phyloP scores from a whole-genome alignment of 2,113 vertebrate species.

The Macroglossus sobrinus region DNA sequence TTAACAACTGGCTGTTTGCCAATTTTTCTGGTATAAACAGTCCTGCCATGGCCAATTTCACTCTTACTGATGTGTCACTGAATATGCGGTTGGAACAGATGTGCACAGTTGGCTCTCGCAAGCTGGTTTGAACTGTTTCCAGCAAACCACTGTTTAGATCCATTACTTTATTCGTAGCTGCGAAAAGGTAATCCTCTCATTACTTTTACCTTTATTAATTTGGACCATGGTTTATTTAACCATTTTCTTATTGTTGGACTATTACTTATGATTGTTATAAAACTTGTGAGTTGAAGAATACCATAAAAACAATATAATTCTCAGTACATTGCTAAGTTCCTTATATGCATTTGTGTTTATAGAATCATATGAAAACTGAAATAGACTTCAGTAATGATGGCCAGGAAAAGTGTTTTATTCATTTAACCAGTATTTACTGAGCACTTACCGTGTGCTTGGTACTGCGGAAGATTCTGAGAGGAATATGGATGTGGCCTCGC shows the following conservation, averaged over 20 bases:
- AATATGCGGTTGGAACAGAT: background rate
- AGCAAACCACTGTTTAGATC: constrained; percentile 13
- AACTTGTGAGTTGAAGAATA: background rate
- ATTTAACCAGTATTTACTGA: constrained; percentile 15
- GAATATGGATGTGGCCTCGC: background rate
- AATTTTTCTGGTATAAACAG: background rate
- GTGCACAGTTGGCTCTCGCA: background rate
- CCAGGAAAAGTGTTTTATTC: background rate
- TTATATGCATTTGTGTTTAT: constrained; percentile 5
- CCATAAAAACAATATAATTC: background rate
- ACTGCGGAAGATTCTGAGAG: background rate
- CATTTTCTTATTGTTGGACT: constrained; percentile 26
- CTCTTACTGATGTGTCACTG: constrained; percentile 16
- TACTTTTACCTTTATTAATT: constrained; percentile 37
- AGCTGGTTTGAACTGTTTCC: constrained; percentile 5
- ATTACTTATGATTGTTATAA: background rate
- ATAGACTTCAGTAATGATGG: constrained; percentile 26
- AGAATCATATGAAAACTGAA: constrained; percentile 10
- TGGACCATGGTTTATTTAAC: background rate
- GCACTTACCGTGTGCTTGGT: background rate
- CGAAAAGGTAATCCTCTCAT: background rate
- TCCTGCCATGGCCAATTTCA: constrained; percentile 5
- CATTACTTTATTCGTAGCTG: background rate
- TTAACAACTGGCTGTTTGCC: constrained; percentile 10
- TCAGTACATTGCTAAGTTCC: background rate